Conservation (phyloP, 2,113 vertebrate genomes). For the Ia io region DNA sequence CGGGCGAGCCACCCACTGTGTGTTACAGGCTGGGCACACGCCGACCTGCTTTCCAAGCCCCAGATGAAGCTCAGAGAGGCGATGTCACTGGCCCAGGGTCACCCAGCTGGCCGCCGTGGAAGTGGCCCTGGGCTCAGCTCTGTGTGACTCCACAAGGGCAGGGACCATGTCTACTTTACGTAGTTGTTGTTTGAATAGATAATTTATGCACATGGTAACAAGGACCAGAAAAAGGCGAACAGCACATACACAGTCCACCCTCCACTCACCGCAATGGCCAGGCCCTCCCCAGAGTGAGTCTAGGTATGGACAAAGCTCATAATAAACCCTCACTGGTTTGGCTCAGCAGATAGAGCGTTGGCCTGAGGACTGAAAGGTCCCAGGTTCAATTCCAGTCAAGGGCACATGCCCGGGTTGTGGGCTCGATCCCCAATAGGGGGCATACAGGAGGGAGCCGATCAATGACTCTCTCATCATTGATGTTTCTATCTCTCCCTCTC, state of each 20-base stretch:
- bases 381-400: too few relatives aligned
- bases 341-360: too few relatives aligned
- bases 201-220: not conserved
- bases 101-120: not conserved
- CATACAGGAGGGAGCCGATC: too few relatives aligned
- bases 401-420: too few relatives aligned
- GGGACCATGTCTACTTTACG: not conserved
- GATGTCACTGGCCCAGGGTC: not conserved
- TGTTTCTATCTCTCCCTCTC: too few relatives aligned
- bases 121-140: not conserved
- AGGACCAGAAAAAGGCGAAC: not conserved
- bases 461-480: too few relatives aligned
- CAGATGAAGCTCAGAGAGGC: not conserved
- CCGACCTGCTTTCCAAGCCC: not conserved
- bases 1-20: not conserved
- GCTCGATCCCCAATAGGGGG: too few relatives aligned
- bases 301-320: not conserved
- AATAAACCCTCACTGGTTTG: not conserved
- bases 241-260: not conserved
- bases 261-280: not conserved
- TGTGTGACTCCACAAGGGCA: not conserved
- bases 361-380: too few relatives aligned
- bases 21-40: not conserved
- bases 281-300: not conserved
- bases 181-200: not conserved